Evolutionary conservation across 2,888 invertebrate species (phyloP).

Genomic region (Heliconius cydno): DNA sequence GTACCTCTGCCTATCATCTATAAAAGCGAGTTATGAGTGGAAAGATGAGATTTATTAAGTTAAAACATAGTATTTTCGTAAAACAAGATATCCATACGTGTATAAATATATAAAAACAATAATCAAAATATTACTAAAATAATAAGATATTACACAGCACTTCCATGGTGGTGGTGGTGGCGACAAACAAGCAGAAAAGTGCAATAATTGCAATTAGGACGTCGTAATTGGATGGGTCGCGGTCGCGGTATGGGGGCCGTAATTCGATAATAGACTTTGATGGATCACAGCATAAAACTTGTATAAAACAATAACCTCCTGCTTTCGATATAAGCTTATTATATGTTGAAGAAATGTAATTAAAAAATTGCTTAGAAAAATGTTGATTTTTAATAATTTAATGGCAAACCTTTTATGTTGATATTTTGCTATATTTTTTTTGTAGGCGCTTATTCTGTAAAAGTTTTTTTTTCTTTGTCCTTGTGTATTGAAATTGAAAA

Average conservation of each 20-base stretch:
- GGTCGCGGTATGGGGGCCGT: conserved; percentile 50
- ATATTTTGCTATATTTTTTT: not conserved
- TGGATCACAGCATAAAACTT: conserved; percentile 53
- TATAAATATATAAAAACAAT: not conserved
- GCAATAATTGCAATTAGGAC: conserved; percentile 53
- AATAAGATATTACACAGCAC: conserved; percentile 13
- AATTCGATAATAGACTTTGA: conserved; percentile 54
- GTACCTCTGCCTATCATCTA: too few relatives aligned
- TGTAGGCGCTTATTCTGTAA: not conserved
- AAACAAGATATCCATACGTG: too few relatives aligned
- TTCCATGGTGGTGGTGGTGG: not conserved
- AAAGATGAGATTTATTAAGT: too few relatives aligned
- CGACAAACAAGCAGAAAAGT: conserved; percentile 43
- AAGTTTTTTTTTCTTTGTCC: not conserved
- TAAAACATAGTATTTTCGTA: too few relatives aligned
- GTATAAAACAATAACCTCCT: conserved; percentile 33
- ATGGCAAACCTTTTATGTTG: not conserved
- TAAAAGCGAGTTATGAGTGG: too few relatives aligned
- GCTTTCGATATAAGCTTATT: conserved; percentile 10
- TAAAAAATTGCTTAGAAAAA: not conserved
- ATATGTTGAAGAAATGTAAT: not conserved
- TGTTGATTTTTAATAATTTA: not conserved
- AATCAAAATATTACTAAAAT: not conserved
- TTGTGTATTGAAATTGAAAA: too few relatives aligned
- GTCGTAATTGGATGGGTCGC: conserved; percentile 52